Evolutionary conservation across 2,888 invertebrate genomes (phyloP).

Genomic region (Nezara viridula): DNA sequence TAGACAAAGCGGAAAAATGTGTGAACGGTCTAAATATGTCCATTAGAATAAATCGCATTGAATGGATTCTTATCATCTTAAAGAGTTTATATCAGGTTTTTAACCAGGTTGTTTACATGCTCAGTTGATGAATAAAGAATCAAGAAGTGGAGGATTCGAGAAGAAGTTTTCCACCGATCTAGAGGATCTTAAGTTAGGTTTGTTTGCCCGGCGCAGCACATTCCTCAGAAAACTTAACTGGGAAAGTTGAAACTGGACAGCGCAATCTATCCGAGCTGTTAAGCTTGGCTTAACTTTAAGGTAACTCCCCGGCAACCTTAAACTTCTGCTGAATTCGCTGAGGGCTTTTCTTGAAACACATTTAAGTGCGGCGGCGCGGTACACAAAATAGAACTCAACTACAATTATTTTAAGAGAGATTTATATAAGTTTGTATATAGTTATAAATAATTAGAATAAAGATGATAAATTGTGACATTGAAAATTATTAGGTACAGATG

Average conservation of each 20-base stretch:
- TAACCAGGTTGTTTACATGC: neutral
- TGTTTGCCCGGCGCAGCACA: constrained; percentile 28
- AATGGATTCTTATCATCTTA: neutral
- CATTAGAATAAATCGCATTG: neutral
- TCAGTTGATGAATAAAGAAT: constrained; percentile 20
- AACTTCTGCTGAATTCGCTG: neutral
- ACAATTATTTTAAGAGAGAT: neutral
- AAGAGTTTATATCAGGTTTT: neutral
- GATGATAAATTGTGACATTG: too few species aligned
- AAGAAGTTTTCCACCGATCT: neutral
- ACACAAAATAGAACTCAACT: neutral
- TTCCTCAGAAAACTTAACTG: constrained; percentile 42
- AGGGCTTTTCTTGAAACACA: constrained; percentile 13
- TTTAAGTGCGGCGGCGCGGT: neutral
- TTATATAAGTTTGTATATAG: too few species aligned
- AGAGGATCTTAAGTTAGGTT: constrained; percentile 46
- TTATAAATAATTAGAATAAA: too few species aligned
- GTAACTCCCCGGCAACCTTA: neutral
- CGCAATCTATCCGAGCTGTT: constrained; percentile 30
- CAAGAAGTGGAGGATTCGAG: neutral
- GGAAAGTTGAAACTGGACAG: constrained; percentile 29
- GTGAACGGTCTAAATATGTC: too few species aligned
- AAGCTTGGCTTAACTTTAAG: constrained; percentile 26
- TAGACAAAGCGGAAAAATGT: too few species aligned
- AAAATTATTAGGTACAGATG: too few species aligned